A percentile compares a stretch with the other conserved stretches of the same genome.
These are phyloP conservation scores for Microtus pennsylvanicus DNA, from an alignment of 2,113 vertebrate species.

Conservation along the genomic window DNA sequence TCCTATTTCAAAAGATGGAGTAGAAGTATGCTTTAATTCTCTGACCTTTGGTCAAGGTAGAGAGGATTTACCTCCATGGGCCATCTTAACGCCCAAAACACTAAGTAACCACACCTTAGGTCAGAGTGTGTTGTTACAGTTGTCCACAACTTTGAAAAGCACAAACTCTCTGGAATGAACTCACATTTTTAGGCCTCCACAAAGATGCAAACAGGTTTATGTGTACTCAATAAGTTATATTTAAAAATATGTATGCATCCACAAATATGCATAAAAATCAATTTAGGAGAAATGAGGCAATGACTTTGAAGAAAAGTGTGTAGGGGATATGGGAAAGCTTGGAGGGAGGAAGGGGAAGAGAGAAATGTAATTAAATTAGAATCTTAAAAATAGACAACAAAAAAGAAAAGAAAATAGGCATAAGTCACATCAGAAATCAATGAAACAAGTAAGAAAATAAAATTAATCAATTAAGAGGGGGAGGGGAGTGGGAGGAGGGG, in stretches of 20 bases:
- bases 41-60: too few species aligned
- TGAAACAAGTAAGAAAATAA: background rate
- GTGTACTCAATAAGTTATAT: background rate
- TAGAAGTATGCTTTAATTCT: too few species aligned
- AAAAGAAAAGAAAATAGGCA: background rate
- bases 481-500: too few species aligned
- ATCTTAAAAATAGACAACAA: background rate
- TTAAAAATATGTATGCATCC: background rate
- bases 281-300: background rate
- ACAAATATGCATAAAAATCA: background rate
- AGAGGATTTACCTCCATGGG: too few species aligned
- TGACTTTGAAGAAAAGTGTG: background rate
- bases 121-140: too few species aligned
- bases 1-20: too few species aligned
- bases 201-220: background rate
- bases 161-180: too few species aligned
- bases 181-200: too few species aligned
- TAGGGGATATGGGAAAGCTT: background rate
- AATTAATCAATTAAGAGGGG: background rate
- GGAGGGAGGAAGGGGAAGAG: background rate
- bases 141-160: too few species aligned
- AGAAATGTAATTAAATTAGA: background rate
- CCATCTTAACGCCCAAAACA: too few species aligned
- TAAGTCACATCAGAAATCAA: background rate
- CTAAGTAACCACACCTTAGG: too few species aligned